Percentiles rank a stretch among this genome's conserved stretches.
phyloP scores from a whole-genome alignment of 2,888 invertebrate genomes.

The Aelia acuminata region DNA sequence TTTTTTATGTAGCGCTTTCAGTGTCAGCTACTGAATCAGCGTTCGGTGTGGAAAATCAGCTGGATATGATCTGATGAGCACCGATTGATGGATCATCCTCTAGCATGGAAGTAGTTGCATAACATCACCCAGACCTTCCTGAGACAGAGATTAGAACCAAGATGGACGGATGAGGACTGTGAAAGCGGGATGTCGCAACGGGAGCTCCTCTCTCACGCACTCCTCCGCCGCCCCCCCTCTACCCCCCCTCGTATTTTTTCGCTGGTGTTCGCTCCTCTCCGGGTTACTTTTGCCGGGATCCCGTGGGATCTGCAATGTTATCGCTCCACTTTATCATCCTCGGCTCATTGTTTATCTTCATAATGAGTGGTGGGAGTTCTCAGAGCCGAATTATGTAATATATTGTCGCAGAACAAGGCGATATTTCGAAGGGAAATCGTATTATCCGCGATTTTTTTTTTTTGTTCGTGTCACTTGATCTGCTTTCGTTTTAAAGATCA shows the following conservation, averaged over 20 bases:
- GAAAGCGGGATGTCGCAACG: background rate
- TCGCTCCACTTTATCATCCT: slow-evolving; percentile 13
- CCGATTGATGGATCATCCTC: background rate
- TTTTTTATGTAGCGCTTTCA: no score
- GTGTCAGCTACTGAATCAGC: no score
- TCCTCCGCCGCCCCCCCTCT: background rate
- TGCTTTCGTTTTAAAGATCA: background rate
- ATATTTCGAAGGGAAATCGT: slow-evolving; percentile 1
- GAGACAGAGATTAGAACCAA: background rate
- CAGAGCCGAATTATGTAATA: background rate
- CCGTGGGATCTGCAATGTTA: background rate
- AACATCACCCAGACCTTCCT: background rate
- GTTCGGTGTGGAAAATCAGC: background rate
- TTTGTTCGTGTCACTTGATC: background rate
- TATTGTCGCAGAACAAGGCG: slow-evolving; percentile 20
- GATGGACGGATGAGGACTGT: background rate
- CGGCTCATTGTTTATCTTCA: background rate
- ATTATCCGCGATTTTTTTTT: background rate
- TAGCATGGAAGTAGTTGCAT: background rate
- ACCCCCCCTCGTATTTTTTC: no score
- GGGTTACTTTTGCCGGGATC: background rate
- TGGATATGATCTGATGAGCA: background rate
- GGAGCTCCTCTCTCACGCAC: background rate
- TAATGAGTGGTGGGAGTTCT: slow-evolving; percentile 14
- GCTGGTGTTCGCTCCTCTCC: no score